Evolutionary conservation across 2,113 vertebrate species (phyloP), one percentile per base, ranked within the genome.

Genomic region (Neolamprologus ventralis): DNA sequence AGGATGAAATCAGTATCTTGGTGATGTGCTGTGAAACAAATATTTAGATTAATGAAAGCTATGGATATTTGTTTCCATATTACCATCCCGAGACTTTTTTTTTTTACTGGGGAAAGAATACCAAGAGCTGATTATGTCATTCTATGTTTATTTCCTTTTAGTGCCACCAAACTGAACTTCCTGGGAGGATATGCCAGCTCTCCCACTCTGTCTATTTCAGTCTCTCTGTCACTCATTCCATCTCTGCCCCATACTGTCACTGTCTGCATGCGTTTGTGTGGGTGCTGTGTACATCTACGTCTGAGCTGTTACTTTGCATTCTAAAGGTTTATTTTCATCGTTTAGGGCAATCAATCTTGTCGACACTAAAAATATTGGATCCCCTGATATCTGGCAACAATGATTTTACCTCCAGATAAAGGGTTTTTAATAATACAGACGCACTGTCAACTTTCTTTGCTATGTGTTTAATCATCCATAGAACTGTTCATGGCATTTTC

Each of bases 141-240:
- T 42, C 7, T 51, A 0, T 82, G 40, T 89, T 81, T 63, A 81
- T 78, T 94, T 94, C 89, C 88, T 92, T 91, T 85, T 68, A 3
- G 54, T 81, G 51, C 19, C 82, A 40, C 75, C 68, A 86, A 82
- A 57, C 84, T 85, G 73, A 33, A 75, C 87, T 95, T 95, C 94
- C 93, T 95, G 89, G 11, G 80, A 91, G 81, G 92, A 93, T 88
- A 19, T 87, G 55, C 42, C 6, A 73, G 42, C 28, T 84, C 35
- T 83, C 26, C 49, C 26, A 11, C 23, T 73, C 11, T 65, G 19
- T 88, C 83, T 89, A 68, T 92, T 88, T 88, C 7, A 0, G 35
- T 84, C 35, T 80, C 31, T 82, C 16, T 84, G 45, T 79, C 60
- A 83, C 86, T 89, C 75, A 78, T 75, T 68, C 47, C 82, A 10